Base-by-base conservation (phyloP, 35 echinoderm and acorn worm species). In the Ophiothrix spiculata region DNA sequence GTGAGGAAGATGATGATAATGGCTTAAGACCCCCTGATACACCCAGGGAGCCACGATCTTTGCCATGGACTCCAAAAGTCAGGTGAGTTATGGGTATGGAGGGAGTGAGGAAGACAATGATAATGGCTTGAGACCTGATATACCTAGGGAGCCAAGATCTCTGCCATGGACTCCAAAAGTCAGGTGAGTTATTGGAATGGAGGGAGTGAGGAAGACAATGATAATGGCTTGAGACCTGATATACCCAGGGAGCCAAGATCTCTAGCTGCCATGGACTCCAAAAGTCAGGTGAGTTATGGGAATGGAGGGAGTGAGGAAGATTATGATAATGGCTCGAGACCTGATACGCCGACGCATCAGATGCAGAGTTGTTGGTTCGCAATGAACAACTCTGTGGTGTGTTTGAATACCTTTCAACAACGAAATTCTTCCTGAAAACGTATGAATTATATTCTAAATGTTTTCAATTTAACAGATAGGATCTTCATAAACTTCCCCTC, bases 31-130 rank as follows among this genome's bases (percentile, higher is more conserved):
- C 64, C 56, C 95, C 95, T 32, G 92, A 91, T 36, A 94, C 96
- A 8, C 96, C 96, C 17, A 91, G 96, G 38, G 96, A 99, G 56
- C 92, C 92, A 15, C 85, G 86, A n/a, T 25, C 83, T n/a, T 76
- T 99, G 56, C 96, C 96, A 40, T 99, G 96, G 96, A 89, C 92
- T 42, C 96, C 96, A 40, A 99, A 99, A 94, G 92, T 94, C 77
- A 94, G 96, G 96, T 94, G 56, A 63, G 85, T 77, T n/a, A 79
- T 54, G 60, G 60, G 40, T 78, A 84, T 36, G 40, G 80, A 60
- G 81, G 81, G 82, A 86, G 85, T 78, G 84, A 92, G 37, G 95
- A 98, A 37, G 95, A 98, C 33, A 92, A 99, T 80, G 92, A 99
- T 31, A 86, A 94, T 35, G 79, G 88, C 33, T 41, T 39, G 21